Evolutionary conservation across 2,888 invertebrate species (phyloP), one percentile per base, ranked within the genome.

Genomic region (Schrankia costaestrigalis): DNA sequence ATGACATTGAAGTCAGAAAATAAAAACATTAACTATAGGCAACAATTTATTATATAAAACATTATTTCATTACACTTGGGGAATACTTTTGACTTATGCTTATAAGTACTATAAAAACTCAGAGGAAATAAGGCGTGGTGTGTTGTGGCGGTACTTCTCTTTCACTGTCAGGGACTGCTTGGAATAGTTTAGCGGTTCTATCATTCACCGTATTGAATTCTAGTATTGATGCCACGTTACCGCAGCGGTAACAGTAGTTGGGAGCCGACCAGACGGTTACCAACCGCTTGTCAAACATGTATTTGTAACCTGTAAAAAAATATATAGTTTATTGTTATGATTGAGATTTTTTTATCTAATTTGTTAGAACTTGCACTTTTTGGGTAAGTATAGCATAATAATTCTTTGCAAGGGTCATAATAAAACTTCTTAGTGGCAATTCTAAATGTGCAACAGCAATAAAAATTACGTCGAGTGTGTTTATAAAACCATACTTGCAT

Each of bases 211-310:
- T 92, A 41, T 92, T 90, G 74, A 99, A 97, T 76, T 95, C 94
- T 71, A 99, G 89, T 63, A 99, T 98, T 30, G 99, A 97, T 3
- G 99, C 99, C 34, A 98, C 94, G 78, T 99, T 99, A 26, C 99
- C 99, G 75, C 99, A 99, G 13, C 99, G 93, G 78, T 99, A 99
- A 84, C 99, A 99, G 82, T 99, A 99, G 87, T 99, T 99, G 3
- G 99, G 99, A 3, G 99, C 99, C 9, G 99, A 98, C 97, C 99
- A 99, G 1, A 99, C 97, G 0, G 99, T 99, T 18, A 99, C 98
- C 59, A 99, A 87, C 75, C 96, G 95, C 62, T 97, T 95, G 69
- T 98, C 94, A 81, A 99, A 99, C 96, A 99, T 97, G 78, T 97
- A 99, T 89, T 97, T 98, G 84, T 93, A 97, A 45, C 97, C 97